Evolutionary conservation across 2,113 vertebrate species (phyloP).

Genomic region (Zosterops borbonicus): DNA sequence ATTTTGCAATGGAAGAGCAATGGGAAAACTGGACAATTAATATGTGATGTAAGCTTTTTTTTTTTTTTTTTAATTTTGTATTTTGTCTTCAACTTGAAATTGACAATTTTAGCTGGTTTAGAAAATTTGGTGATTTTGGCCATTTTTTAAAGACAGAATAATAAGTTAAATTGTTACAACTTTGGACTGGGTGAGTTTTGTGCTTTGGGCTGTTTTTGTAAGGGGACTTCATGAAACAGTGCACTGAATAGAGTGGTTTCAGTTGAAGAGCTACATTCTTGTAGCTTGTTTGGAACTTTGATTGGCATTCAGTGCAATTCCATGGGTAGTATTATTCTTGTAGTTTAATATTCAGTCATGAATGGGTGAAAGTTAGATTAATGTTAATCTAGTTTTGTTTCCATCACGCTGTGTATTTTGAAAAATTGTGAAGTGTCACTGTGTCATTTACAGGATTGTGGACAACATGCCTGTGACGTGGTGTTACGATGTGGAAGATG

Average conservation of each 20-base stretch:
- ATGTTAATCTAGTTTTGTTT: not conserved
- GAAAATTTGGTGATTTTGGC: not conserved
- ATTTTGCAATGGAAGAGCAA: not conserved
- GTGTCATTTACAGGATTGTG: slow-evolving; percentile 84
- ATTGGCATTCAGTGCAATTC: not conserved
- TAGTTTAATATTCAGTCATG: not conserved
- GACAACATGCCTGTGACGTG: slow-evolving; percentile 99
- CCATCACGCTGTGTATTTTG: not conserved
- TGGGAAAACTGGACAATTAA: not conserved
- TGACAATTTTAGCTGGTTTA: not conserved
- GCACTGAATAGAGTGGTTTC: not conserved
- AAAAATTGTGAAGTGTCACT: not conserved
- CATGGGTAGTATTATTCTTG: not conserved
- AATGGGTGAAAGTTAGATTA: not conserved
- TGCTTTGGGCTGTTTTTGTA: not conserved
- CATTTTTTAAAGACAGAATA: not conserved
- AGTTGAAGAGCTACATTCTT: not conserved
- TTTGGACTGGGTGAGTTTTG: not conserved
- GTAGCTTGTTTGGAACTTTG: not conserved
- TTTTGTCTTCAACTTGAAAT: not conserved
- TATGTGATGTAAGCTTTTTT: not conserved
- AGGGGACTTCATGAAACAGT: not conserved
- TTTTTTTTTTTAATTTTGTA: not conserved
- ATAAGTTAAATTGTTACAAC: accelerated
- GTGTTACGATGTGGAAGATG: slow-evolving; percentile 95